Evolutionary conservation across 2,113 vertebrate species (phyloP), one percentile per base, ranked within the genome.

Genomic region (Phrynosoma platyrhinos): DNA sequence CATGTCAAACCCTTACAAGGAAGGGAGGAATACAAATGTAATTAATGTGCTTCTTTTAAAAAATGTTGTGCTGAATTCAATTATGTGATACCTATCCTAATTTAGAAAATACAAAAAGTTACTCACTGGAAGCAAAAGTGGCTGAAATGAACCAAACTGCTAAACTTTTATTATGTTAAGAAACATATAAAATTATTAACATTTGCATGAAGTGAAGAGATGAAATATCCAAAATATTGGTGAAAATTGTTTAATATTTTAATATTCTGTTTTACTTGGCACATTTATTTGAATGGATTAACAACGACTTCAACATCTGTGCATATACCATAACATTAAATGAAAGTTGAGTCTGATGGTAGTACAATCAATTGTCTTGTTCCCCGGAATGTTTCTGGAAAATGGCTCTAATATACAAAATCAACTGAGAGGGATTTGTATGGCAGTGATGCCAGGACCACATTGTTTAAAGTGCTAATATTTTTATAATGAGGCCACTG

Each of bases 391-490:
- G 4, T 23, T 18, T 55, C 23, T 68, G 12, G 7, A 82, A 64
- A 36, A 69, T 42, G n/a, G 64, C 58, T 23, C 13, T 16, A 76
- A 64, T 20, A 36, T 76, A 36, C 36, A 87, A 62, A 64, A 72
- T 53, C 32, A 72, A 20, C 27, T 40, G 47, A 32, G 5, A 55
- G 7, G 27, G 7, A n/a, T 21, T 5, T 13, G 72, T 8, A 8
- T 32, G 72, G 47, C 5, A 3, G n/a, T 62, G 5, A 14, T 55
- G 52, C 68, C 9, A 30, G 12, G n/a, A 53, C 58, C 80, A 36
- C 80, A 68, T 58, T 55, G 5, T 25, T 76, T 82, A 81, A 88
- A 88, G 80, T 83, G 87, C 87, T 88, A 83, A 83, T 23, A 47
- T 77, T 58, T 81, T 71, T 82, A 30, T 32, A 27, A 20, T 66